Evolutionary conservation across 37 sponge, comb jelly and placozoan genomes (phyloP), one percentile per base, ranked within the genome.

Genomic region (Cliona cf. orientalis): DNA sequence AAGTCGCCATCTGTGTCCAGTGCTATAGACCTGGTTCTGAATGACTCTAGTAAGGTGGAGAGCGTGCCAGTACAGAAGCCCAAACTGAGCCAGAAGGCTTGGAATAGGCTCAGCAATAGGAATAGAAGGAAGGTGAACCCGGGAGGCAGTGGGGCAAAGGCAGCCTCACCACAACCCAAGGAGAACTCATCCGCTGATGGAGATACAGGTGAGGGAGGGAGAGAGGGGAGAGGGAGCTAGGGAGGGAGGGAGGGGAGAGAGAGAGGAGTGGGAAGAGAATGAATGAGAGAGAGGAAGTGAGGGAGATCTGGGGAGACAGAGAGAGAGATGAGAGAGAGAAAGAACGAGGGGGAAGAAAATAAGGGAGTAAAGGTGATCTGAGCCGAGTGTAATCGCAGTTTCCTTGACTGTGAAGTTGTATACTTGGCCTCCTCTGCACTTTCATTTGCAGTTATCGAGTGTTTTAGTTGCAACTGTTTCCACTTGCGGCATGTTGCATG

Each of bases 31-130:
- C 38, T 78, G 57, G 69, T 55, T 38, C 37, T 80, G 58, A 35
- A 42, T 53, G 80, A 33, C 4, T 56, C 69, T 7, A 11, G 39
- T 33, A 26, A 25, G 42, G 41, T 80, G 69, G 69, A 80, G 12
- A 57, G 53, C 29, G 3, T 57, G 39, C 23, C 23, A 11, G 7
- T 12, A 2, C 58, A 69, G 2, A 80, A 80, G 58, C 69, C 80
- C 0, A 38, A 53, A 19, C 80, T 80, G 12, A 80, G 80, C 56
- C 5, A 67, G 17, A 67, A 69, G 69, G 80, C 80, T 1, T 46
- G 66, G 41, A 53, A 68, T 28, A 80, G 80, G 29, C 44, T 80
- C 69, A 78, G 66, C 29, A 61, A 12, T 26, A 62, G 71, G 46
- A 14, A 29, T n/a, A 39, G 37, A 45, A 41, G n/a, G 71, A 29